These are phyloP conservation scores for Crenichthys baileyi DNA, from an alignment of 2,797 vertebrate species.

Conservation along the genomic window DNA sequence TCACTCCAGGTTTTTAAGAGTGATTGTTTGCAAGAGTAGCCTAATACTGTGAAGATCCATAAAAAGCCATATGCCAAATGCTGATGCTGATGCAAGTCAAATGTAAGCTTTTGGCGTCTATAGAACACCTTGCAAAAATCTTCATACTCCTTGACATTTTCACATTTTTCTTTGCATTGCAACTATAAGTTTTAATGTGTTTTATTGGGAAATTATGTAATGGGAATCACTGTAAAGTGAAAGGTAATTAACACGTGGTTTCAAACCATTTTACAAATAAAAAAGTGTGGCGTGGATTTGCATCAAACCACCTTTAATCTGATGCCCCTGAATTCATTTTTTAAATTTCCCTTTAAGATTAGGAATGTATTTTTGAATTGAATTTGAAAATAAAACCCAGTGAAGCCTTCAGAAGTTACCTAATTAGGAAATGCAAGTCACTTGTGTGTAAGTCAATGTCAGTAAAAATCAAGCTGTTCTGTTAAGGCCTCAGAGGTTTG, in stretches of 20 bases:
- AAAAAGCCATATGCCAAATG: slow-evolving; percentile 14
- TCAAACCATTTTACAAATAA: not conserved
- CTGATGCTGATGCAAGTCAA: not conserved
- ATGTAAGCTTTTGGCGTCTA: not conserved
- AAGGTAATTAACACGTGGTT: not conserved
- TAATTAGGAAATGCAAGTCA: not conserved
- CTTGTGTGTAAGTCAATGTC: not conserved
- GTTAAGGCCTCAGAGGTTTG: not conserved
- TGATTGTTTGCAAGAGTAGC: slow-evolving; percentile 30
- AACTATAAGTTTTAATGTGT: not conserved
- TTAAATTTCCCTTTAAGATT: too few species aligned
- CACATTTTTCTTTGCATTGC: not conserved
- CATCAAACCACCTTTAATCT: too few species aligned
- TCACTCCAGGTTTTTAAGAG: slow-evolving; percentile 29
- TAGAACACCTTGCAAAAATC: not conserved
- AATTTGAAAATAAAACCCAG: not conserved
- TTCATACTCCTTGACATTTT: not conserved
- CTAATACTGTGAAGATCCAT: slow-evolving; percentile 31
- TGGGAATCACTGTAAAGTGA: not conserved
- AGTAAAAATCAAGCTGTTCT: not conserved
- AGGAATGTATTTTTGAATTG: too few species aligned
- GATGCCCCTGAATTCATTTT: too few species aligned
- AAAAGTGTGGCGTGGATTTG: too few species aligned
- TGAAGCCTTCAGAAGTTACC: not conserved
- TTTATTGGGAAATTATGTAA: not conserved